Evolutionary conservation across 2,888 invertebrate genomes (phyloP), one percentile per base, ranked within the genome.

Genomic region (Tipula unca): DNA sequence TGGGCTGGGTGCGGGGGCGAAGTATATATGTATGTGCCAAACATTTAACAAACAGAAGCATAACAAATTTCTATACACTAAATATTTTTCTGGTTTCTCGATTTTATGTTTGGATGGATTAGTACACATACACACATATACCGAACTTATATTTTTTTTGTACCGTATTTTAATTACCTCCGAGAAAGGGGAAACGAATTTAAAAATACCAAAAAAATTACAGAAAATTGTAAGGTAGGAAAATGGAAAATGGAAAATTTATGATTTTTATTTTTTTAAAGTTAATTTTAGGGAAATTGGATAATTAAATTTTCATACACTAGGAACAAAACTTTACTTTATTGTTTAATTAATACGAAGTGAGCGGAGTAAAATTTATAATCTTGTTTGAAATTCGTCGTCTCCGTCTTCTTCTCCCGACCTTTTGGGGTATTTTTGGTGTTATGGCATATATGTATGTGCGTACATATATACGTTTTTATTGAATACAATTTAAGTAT

Each of bases 231-330:
- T 17, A 25, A 69, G 69, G 69, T 69, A 69, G 25, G 25, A 69
- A 69, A 69, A 69, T 69, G 25, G 25, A 69, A 69, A 69, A 69
- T 69, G 69, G 69, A 25, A 69, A 69, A 69, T 69, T 69, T 69
- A 69, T 69, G 69, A 69, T 69, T 69, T 69, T 69, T 69, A 69
- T 69, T 69, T 69, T 69, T 69, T n/a, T n/a, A n/a, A 69, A 69
- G 25, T 69, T 69, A 69, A 69, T 69, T 69, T 69, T 69, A 69
- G 69, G 69, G 69, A 69, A 69, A 69, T 69, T 69, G 69, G 25
- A 69, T 69, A 69, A 69, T 69, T 69, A 69, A 69, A 69, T 69
- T 69, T 69, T 69, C 69, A 69, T 69, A 69, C 25, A 69, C 69
- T 69, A 69, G 25, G 25, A 25, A 69, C 69, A 13, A 25, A 69